These are phyloP conservation scores for Drosophila littoralis DNA, from an alignment of 1,140 invertebrate genomes.

Conservation along the genomic window DNA sequence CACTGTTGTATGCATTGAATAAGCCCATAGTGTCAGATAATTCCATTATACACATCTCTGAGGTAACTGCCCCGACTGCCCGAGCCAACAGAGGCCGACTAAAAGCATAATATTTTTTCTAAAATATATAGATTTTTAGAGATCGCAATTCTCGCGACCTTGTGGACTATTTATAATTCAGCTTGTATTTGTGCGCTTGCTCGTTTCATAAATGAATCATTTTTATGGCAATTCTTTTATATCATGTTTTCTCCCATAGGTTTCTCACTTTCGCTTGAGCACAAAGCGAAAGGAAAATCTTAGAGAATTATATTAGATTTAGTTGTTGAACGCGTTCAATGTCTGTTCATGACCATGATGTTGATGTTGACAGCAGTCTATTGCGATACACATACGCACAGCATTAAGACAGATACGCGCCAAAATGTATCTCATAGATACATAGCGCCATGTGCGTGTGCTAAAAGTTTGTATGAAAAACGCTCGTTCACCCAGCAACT, in stretches of 20 bases:
- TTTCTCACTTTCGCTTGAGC: conserved; percentile 57
- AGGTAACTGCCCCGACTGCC: conserved; percentile 20
- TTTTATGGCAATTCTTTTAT: conserved; percentile 48
- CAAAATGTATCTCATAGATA: conserved; percentile 24
- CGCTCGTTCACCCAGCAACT: conserved; percentile 38
- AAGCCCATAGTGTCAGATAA: not conserved
- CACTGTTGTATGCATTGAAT: too few species aligned
- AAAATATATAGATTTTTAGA: conserved; percentile 44
- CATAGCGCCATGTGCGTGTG: conserved; percentile 21
- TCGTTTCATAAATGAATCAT: conserved; percentile 65
- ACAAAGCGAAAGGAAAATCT: conserved; percentile 48
- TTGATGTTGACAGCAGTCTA: conserved; percentile 30
- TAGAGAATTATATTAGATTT: conserved; percentile 39
- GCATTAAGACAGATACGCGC: conserved; percentile 6
- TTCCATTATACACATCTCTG: conserved; percentile 29
- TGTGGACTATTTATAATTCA: conserved; percentile 65
- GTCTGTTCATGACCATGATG: conserved; percentile 66
- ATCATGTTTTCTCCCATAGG: conserved; percentile 30
- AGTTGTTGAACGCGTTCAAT: conserved; percentile 70
- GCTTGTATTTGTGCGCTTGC: conserved; percentile 45
- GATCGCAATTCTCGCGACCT: conserved; percentile 58
- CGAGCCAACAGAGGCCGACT: not conserved
- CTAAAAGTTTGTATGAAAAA: conserved; percentile 29
- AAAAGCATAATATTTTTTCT: conserved; percentile 43
- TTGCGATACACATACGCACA: conserved; percentile 19